Evolutionary conservation across 2,888 invertebrate species (phyloP).

Genomic region (Drosophila ochracea): DNA sequence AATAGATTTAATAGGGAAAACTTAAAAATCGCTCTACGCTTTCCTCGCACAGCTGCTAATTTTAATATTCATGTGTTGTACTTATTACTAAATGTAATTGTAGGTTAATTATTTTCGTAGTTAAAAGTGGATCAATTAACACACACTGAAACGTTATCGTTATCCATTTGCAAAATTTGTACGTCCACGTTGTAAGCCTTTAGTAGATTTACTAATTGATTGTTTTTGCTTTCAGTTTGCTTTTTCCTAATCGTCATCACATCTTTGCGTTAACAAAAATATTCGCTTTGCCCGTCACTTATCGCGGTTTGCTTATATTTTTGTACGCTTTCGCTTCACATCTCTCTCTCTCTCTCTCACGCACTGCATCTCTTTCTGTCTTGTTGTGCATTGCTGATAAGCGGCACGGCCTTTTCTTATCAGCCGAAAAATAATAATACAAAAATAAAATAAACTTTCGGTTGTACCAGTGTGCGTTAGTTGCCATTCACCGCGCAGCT

Average conservation of each 20-base stretch:
- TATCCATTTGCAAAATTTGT: conserved; percentile 39
- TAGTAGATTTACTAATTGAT: conserved; percentile 67
- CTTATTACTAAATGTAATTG: conserved; percentile 4
- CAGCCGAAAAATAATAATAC: conserved; percentile 57
- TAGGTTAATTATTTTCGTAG: conserved; percentile 20
- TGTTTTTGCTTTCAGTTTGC: conserved; percentile 40
- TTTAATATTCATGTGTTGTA: conserved; percentile 10
- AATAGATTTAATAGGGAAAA: not conserved
- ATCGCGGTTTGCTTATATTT: conserved; percentile 73
- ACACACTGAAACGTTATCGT: conserved; percentile 27
- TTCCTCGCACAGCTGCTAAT: conserved; percentile 8
- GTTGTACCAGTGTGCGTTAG: not conserved
- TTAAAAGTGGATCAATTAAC: conserved; percentile 24
- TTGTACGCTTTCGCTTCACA: conserved; percentile 63
- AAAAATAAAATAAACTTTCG: conserved; percentile 43
- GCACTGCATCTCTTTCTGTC: conserved; percentile 46
- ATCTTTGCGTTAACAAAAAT: conserved; percentile 44
- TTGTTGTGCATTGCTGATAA: conserved; percentile 79
- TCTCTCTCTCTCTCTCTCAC: conserved; percentile 50
- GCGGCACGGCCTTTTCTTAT: conserved; percentile 67
- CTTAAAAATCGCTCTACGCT: not conserved
- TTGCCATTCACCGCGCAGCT: conserved; percentile 32
- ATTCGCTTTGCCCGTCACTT: conserved; percentile 54
- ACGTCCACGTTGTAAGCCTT: conserved; percentile 58
- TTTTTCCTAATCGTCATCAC: conserved; percentile 36